phyloP scores from a whole-genome alignment of 2,888 invertebrate species.

The Tenthredo mesomela region DNA sequence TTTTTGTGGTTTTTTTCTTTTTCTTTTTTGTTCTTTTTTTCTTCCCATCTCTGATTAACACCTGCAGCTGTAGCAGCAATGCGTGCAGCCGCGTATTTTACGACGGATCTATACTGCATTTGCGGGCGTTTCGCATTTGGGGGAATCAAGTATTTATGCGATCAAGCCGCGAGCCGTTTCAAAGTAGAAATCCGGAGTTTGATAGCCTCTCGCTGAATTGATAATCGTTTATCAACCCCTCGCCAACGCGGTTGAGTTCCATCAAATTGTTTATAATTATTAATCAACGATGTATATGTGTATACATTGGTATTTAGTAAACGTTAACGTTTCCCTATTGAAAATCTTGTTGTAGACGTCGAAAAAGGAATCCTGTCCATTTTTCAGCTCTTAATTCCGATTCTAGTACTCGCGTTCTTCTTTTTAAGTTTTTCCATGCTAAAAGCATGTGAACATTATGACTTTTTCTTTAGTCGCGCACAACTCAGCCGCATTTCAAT shows the following conservation, averaged over 20 bases:
- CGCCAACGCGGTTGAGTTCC: background rate
- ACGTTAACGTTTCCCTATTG: background rate
- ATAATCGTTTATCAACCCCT: slow-evolving; percentile 19
- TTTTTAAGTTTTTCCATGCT: no score
- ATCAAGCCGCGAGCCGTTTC: slow-evolving; percentile 27
- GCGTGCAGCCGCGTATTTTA: background rate
- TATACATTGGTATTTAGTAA: background rate
- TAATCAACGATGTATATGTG: background rate
- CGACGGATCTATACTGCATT: slow-evolving; percentile 62
- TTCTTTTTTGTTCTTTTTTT: slow-evolving; percentile 7
- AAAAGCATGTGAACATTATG: no score
- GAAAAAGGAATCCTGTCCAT: no score
- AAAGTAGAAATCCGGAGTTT: slow-evolving; percentile 17
- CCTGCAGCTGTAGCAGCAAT: slow-evolving; percentile 58
- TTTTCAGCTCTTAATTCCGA: no score
- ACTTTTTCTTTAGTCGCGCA: no score
- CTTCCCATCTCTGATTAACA: slow-evolving; percentile 71
- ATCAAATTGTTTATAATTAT: slow-evolving; percentile 15
- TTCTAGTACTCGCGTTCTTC: no score
- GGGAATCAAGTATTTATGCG: slow-evolving; percentile 69
- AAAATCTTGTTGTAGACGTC: no score
- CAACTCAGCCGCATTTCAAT: no score
- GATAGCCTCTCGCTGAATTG: slow-evolving; percentile 15
- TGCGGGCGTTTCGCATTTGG: slow-evolving; percentile 72
- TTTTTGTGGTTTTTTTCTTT: background rate